phyloP scores from a whole-genome alignment of 2,888 invertebrate genomes.

The Scaptomyza reducta region DNA sequence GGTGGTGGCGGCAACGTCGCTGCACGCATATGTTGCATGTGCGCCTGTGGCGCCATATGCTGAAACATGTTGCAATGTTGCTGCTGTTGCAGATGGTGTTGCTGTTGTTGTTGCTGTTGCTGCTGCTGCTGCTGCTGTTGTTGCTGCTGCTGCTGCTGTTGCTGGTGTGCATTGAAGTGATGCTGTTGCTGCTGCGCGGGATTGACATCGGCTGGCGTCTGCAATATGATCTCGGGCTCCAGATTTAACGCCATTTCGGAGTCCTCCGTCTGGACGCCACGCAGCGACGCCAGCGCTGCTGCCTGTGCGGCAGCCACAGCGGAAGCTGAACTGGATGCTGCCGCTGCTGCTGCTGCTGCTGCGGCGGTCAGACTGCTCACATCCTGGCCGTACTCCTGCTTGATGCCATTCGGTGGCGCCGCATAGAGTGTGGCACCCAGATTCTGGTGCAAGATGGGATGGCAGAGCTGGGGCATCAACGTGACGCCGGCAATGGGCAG shows the following conservation, averaged over 20 bases:
- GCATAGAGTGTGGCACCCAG: slow-evolving; percentile 77
- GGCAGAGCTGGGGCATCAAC: slow-evolving; percentile 82
- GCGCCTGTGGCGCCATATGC: slow-evolving; percentile 82
- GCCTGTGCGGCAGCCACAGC: slow-evolving; percentile 71
- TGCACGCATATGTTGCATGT: slow-evolving; percentile 81
- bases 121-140: slow-evolving; percentile 64
- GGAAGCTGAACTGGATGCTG: slow-evolving; percentile 51
- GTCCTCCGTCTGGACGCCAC: slow-evolving; percentile 64
- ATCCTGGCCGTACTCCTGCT: slow-evolving; percentile 79
- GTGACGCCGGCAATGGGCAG: slow-evolving; percentile 80
- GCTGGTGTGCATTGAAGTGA: slow-evolving; percentile 74
- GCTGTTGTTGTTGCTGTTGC: slow-evolving; percentile 67
- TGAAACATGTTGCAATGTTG: slow-evolving; percentile 82
- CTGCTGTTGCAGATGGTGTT: slow-evolving; percentile 71
- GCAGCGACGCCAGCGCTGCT: slow-evolving; percentile 61
- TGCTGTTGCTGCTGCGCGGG: slow-evolving; percentile 75
- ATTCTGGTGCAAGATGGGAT: slow-evolving; percentile 81
- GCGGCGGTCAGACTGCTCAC: slow-evolving; percentile 52
- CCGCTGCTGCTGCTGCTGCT: slow-evolving; percentile 40
- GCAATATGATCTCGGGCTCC: slow-evolving; percentile 81
- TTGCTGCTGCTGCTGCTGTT: slow-evolving; percentile 47
- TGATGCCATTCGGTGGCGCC: slow-evolving; percentile 80
- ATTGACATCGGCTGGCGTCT: slow-evolving; percentile 79
- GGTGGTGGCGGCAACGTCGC: slow-evolving; percentile 73
- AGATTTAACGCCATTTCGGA: slow-evolving; percentile 77